A percentile compares a stretch with the other conserved stretches of the same genome.
Evolutionary conservation across 2,113 vertebrate genomes (phyloP).

Genomic region (Hemichromis elongatus): DNA sequence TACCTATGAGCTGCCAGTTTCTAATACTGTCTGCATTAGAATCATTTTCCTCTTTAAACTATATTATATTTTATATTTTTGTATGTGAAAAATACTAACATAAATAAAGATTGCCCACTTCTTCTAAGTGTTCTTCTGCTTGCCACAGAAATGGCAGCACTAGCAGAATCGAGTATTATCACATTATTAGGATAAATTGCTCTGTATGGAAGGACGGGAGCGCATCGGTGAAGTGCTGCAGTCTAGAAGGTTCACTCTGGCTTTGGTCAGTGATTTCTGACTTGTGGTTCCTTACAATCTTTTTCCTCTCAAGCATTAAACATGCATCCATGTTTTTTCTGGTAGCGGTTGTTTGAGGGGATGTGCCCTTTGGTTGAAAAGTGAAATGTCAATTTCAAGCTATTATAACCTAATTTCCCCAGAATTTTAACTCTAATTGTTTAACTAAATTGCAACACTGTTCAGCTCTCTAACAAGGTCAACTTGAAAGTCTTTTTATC

Average conservation of each 20-base stretch:
- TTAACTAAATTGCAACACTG: background rate
- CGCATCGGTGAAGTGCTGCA: background rate
- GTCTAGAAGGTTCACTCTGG: background rate
- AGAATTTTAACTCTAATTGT: background rate
- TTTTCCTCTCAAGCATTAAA: background rate
- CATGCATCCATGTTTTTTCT: background rate
- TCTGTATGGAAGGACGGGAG: background rate
- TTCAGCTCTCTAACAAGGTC: background rate
- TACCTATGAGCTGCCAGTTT: background rate
- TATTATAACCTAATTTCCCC: background rate
- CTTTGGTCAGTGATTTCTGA: background rate
- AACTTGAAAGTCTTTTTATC: background rate
- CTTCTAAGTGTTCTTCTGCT: background rate
- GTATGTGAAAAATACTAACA: background rate
- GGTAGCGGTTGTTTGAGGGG: background rate
- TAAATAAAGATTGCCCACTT: too few relatives aligned
- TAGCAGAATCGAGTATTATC: background rate
- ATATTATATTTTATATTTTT: background rate
- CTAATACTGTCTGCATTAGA: background rate
- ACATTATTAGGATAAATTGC: background rate
- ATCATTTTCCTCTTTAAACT: background rate
- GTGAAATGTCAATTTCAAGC: background rate
- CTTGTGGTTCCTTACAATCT: background rate
- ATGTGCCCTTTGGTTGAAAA: background rate
- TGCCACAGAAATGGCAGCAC: background rate